Evolutionary conservation across 2,888 invertebrate species (phyloP).

Genomic region (Drosophila cognata): DNA sequence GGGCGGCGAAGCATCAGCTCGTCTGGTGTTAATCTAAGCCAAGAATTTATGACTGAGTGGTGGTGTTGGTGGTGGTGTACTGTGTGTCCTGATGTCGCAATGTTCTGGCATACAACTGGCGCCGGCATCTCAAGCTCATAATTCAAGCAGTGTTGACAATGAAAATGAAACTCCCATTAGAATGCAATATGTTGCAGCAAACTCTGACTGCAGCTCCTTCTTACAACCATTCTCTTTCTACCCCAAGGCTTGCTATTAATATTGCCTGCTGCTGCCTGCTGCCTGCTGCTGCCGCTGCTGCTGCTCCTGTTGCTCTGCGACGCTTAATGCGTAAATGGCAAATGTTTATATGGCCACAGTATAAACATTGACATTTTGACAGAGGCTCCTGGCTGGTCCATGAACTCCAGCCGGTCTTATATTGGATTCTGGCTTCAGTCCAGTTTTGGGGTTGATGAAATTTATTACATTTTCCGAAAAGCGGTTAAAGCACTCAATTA

Average conservation of each 20-base stretch:
- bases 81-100: conserved; percentile 11
- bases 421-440: not conserved
- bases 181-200: conserved; percentile 78
- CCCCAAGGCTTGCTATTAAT: conserved; percentile 7
- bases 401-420: conserved; percentile 7
- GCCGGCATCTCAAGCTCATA: conserved; percentile 58
- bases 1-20: conserved; percentile 23
- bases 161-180: conserved; percentile 78
- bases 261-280: conserved; percentile 29
- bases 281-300: not conserved
- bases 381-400: conserved; percentile 16
- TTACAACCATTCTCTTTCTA: not conserved
- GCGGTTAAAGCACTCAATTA: conserved; percentile 13
- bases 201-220: conserved; percentile 3
- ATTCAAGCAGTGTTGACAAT: conserved; percentile 78
- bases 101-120: conserved; percentile 15
- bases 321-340: conserved; percentile 48
- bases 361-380: conserved; percentile 59
- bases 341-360: conserved; percentile 56
- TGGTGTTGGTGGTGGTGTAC: conserved; percentile 8
- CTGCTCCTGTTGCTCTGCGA: conserved; percentile 10
- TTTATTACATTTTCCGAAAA: conserved; percentile 21
- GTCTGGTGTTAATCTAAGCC: conserved; percentile 64
- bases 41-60: conserved; percentile 64
- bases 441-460: conserved; percentile 8